phyloP scores from a whole-genome alignment of 2,113 vertebrate species.

The Gavialis gangeticus region DNA sequence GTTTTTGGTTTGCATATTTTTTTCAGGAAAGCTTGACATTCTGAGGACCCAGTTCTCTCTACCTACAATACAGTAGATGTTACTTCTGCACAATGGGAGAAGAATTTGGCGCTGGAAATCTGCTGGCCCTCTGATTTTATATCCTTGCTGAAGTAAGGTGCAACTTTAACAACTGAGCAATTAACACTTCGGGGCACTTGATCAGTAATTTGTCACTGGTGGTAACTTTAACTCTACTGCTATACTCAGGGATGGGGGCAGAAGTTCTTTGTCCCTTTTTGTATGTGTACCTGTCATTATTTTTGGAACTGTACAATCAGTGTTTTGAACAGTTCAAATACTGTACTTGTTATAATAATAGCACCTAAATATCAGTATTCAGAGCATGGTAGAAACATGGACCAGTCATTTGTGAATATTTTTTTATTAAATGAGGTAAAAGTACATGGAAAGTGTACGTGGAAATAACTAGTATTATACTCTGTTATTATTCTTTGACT shows the following conservation, averaged over 20 bases:
- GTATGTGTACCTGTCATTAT: background rate
- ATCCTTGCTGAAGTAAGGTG: background rate
- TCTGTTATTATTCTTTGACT: background rate
- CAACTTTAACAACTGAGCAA: background rate
- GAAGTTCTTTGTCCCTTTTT: background rate
- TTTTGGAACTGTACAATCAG: background rate
- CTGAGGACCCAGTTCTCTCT: background rate
- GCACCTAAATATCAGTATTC: conserved; percentile 21
- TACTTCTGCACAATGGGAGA: background rate
- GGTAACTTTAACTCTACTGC: background rate
- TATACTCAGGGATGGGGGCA: background rate
- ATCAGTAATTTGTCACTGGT: background rate
- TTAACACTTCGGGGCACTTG: background rate
- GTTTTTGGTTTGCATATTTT: background rate
- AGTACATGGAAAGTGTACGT: background rate
- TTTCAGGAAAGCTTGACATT: background rate
- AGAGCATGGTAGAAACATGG: background rate
- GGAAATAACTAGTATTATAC: background rate
- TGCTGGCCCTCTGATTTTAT: background rate
- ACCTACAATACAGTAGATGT: background rate
- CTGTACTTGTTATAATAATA: background rate
- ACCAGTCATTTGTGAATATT: background rate
- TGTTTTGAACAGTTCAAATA: rapidly evolving
- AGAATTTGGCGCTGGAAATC: background rate
- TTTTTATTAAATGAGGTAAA: conserved; percentile 31